Evolutionary conservation across 2,888 invertebrate genomes (phyloP).

Genomic region (Hypomecis atomaria): DNA sequence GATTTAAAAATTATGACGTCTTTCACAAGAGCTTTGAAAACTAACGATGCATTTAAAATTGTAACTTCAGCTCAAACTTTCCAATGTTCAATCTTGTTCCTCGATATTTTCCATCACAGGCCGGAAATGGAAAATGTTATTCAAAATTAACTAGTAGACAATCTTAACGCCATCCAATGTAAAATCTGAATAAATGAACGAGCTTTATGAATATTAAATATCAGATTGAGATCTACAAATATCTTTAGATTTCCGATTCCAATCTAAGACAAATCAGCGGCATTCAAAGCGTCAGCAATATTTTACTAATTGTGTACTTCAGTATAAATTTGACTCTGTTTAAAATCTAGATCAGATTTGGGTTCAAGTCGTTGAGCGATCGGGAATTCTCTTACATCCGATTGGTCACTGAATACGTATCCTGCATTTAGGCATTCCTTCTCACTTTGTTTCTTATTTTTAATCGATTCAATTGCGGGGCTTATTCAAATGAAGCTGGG

Average conservation of each 20-base stretch:
- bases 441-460: slow-evolving; percentile 50
- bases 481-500: slow-evolving; percentile 68
- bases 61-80: slow-evolving; percentile 15
- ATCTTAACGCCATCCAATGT: slow-evolving; percentile 15
- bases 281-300: slow-evolving; percentile 16
- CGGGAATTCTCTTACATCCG: slow-evolving; percentile 35
- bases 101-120: slow-evolving; percentile 9
- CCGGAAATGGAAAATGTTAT: slow-evolving; percentile 26
- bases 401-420: slow-evolving; percentile 44
- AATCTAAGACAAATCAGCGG: slow-evolving; percentile 25
- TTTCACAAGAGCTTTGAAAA: slow-evolving; percentile 16
- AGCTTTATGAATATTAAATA: slow-evolving; percentile 19
- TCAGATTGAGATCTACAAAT: slow-evolving; percentile 20
- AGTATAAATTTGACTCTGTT: slow-evolving; percentile 5
- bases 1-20: slow-evolving; percentile 34
- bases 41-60: slow-evolving; percentile 7
- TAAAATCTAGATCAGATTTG: slow-evolving; percentile 33
- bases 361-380: slow-evolving; percentile 34
- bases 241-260: slow-evolving; percentile 9
- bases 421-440: slow-evolving; percentile 43
- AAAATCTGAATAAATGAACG: slow-evolving; percentile 11
- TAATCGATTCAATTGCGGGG: slow-evolving; percentile 60
- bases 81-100: slow-evolving; percentile 14
- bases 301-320: slow-evolving; percentile 32
- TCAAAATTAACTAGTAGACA: slow-evolving; percentile 17